Evolutionary conservation across 1,140 invertebrate genomes (phyloP), one percentile per base, ranked within the genome.

Genomic region (Ceratina japonica): DNA sequence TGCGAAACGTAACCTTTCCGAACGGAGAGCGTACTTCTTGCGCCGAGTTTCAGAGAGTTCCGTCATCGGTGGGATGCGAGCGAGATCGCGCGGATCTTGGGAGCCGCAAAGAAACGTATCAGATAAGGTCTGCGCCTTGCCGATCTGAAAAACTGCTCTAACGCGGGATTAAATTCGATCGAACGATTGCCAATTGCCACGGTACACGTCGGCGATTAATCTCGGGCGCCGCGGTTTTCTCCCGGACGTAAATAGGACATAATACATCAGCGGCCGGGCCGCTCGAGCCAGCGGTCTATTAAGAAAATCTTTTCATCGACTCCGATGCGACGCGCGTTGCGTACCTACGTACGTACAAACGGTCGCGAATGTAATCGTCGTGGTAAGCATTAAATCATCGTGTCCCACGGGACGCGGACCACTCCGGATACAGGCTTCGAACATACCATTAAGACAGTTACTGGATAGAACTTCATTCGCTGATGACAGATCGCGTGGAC

Each of bases 201-300:
- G 16, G 16, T 64, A 49, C 59, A 63, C 68, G 68, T 81, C 68
- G 51, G n/a, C 62, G 58, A 83, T 58, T 64, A 83, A 83, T 84
- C 70, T 51, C n/a, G n/a, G n/a, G n/a, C n/a, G n/a, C n/a, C 69
- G 77, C 49, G 62, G 37, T 82, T 82, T 63, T 37, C 61, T 18
- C 20, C 51, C 7, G 49, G 44, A 58, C 64, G 54, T 69, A 83
- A 84, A 71, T 84, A 61, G 65, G 61, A 70, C 71, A 52, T 63
- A 54, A 52, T 63, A 54, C 58, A 63, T 78, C 68, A 24, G 31
- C 37, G 16, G n/a, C n/a, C n/a, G n/a, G n/a, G n/a, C n/a, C 5
- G 18, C 20, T 49, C 56, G 49, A 27, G 59, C 58, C n/a, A 56
- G 5, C 22, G 56, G 56, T 82, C 69, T 73, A 78, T 83, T 68